Base-by-base conservation (phyloP, 2,113 vertebrate genomes). In the Neotoma lepida region DNA sequence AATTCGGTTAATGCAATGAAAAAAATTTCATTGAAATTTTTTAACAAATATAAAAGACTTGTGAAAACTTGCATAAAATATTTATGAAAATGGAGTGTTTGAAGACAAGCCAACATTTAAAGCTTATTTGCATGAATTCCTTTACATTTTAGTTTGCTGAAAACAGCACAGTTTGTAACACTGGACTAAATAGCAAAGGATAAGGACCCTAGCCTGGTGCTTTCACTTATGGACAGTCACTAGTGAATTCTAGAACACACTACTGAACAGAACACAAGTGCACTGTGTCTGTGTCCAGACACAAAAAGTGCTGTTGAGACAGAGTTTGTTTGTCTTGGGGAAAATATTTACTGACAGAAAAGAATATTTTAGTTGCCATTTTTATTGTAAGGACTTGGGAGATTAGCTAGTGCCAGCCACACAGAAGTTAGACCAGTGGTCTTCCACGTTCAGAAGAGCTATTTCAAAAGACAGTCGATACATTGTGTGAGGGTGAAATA, bases 1-100 rank as follows among this genome's bases (percentile, higher is more conserved):
- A 95, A 97, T 93, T 92, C 97, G 86, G 61, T 93, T 97, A 97
- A 56, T 92, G 86, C 64, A 93, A 15, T 95, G 91, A 41, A 73
- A 94, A 14, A 78, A n/a, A 94, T 92, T 93, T 64, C 56, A 44
- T 44, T 68, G 84, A 68, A 68, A 51, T 93, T 17, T 90, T 95
- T 96, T 91, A 93, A 95, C 92, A 91, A 96, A 97, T 95, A 91
- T 89, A 93, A 91, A 86, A 97, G 44, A 94, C 94, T 95, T 82
- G 15, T 97, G 92, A 95, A 94, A 94, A 97, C 84, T 58, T 81
- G 63, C 39, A 78, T 96, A 86, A 97, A 97, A 93, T 96, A 97
- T 96, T 98, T 97, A 94, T 96, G 86, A 93, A 90, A 96, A 81
- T 95, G 88, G 54, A 97, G 54, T 64, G 39, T 96, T 95, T 90